Evolutionary conservation across 2,888 invertebrate species (phyloP).

Genomic region (Crepidodera aurea): DNA sequence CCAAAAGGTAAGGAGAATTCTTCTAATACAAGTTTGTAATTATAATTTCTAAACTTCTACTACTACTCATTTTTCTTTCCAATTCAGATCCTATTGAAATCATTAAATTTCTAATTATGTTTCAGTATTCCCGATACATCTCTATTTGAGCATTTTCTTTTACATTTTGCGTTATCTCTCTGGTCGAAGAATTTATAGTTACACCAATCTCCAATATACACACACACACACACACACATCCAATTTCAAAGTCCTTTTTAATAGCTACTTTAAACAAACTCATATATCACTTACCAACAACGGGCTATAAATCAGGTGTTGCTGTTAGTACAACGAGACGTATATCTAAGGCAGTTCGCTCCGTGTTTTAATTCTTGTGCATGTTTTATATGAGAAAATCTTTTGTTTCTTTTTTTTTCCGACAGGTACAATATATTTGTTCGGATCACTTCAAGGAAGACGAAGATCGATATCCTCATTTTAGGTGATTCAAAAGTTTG

Average conservation of each 20-base stretch:
- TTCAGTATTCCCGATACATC: not conserved
- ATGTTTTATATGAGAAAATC: slow-evolving; percentile 21
- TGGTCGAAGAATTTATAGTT: slow-evolving; percentile 23
- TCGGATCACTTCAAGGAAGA: no score
- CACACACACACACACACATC: slow-evolving; percentile 24
- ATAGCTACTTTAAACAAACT: slow-evolving; percentile 45
- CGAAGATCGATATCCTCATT: no score
- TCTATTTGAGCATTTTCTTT: slow-evolving; percentile 3
- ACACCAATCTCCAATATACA: slow-evolving; percentile 25
- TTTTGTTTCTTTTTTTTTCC: not conserved
- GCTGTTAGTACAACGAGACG: slow-evolving; percentile 26
- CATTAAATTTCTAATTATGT: not conserved
- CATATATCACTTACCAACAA: slow-evolving; percentile 46
- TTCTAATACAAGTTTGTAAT: no score
- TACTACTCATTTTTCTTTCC: no score
- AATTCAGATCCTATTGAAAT: no score
- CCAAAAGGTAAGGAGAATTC: no score
- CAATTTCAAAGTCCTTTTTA: slow-evolving; percentile 40
- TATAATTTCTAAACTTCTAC: no score
- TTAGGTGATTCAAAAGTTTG: no score
- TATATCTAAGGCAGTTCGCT: slow-evolving; percentile 35
- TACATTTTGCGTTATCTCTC: slow-evolving; percentile 13
- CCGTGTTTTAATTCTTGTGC: slow-evolving; percentile 26
- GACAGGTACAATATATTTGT: not conserved
- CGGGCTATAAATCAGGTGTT: slow-evolving; percentile 43